Evolutionary conservation across 1,140 invertebrate genomes (phyloP), one percentile per base, ranked within the genome.

Genomic region (Diachasma alloeum): DNA sequence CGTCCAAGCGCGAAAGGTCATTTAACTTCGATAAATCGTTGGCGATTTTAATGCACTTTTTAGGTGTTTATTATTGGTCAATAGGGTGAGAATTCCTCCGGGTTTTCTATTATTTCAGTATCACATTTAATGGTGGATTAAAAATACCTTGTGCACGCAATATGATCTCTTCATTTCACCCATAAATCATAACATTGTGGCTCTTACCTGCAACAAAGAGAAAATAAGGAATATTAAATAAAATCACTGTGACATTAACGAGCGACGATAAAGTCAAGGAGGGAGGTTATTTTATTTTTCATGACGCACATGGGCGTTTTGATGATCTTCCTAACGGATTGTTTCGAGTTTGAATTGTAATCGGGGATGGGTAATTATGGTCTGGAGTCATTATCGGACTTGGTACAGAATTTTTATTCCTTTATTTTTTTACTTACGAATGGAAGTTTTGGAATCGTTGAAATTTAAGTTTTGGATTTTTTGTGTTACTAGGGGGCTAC

Each of bases 81-180:
- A 85, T 85, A 86, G 83, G 83, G 82, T 86, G 84, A 82, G 83
- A 86, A 85, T 85, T 79, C 81, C 85, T 86, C 36, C 76, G 71
- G 79, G 84, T 78, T 78, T 42, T 24, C 11, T 72, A 68, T 56
- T 69, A 37, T 75, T 67, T 22, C 31, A 31, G 2, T 31, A 31
- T 8, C 37, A 75, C 26, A 44, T 10, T n/a, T n/a, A 56, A 53
- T 59, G 13, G 17, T 48, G 72, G 39, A 31, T 9, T 59, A 36
- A 17, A 31, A 74, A 63, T 74, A 74, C 56, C 71, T 72, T 39
- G 17, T 53, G 5, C 36, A 36, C 56, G 36, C 53, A 63, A 36
- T n/a, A 46, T 63, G 24, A 59, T 70, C 0, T 63, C 44, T 72
- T 44, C 69, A 46, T 42, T 56, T 66, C 46, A 59, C 37, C 48